A percentile compares a stretch with the other conserved stretches of the same genome.
phyloP scores from a whole-genome alignment of 2,797 vertebrate genomes.

The Microtus californicus region DNA sequence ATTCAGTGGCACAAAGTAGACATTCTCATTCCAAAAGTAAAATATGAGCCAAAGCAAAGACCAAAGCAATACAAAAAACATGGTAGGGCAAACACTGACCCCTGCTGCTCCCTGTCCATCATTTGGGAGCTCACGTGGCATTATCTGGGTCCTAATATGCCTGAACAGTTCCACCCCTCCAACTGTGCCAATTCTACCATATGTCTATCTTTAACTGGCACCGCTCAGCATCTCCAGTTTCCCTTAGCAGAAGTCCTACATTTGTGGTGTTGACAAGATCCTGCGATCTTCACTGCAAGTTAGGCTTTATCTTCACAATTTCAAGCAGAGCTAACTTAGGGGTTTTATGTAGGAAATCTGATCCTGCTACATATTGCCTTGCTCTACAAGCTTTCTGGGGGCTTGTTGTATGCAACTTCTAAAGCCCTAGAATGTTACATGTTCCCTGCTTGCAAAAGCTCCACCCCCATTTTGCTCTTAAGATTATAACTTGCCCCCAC shows the following conservation, averaged over 20 bases:
- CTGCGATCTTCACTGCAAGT: not conserved
- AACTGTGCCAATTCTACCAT: not conserved
- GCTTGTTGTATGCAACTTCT: not conserved
- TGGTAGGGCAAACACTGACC: not conserved
- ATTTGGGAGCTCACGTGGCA: not conserved
- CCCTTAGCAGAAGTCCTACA: too few species aligned
- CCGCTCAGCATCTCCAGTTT: not conserved
- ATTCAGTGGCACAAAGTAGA: not conserved
- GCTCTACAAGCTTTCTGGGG: not conserved
- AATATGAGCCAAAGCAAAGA: not conserved
- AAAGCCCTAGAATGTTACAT: not conserved
- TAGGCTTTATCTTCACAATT: not conserved
- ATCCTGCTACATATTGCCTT: not conserved
- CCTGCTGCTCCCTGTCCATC: not conserved
- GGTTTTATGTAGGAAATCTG: not conserved
- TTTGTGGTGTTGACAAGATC: not conserved
- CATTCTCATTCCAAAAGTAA: not conserved
- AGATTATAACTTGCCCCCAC: not conserved
- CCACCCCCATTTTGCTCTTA: not conserved
- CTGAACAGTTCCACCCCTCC: not conserved
- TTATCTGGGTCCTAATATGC: not conserved
- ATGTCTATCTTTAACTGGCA: not conserved
- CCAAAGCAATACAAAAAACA: too few species aligned
- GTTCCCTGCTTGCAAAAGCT: not conserved
- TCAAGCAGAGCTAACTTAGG: too few species aligned